A percentile compares a stretch with the other conserved stretches of the same genome.
Conservation (phyloP, 2,888 invertebrate species). For the Bugulina stolonifera region DNA sequence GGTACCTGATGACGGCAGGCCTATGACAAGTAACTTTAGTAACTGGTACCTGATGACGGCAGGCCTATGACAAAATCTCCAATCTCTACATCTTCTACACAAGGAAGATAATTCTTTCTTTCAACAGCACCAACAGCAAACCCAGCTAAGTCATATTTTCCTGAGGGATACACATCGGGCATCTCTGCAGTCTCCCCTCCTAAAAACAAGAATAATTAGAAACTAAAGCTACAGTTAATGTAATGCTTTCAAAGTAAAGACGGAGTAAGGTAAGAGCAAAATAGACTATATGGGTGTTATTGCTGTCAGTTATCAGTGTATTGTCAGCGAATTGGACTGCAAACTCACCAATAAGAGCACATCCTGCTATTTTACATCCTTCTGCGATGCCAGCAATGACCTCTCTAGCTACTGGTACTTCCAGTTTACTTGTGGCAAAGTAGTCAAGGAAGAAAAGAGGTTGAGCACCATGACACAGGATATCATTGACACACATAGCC, state of each 20-base stretch:
- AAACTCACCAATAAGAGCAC: constrained; percentile 77
- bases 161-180: constrained; percentile 82
- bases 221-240: too few relatives aligned
- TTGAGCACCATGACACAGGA: constrained; percentile 88
- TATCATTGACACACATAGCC: constrained; percentile 96
- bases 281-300: too few relatives aligned
- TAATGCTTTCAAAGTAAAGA: too few relatives aligned
- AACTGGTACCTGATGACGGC: constrained; percentile 62
- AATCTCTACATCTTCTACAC: constrained; percentile 59
- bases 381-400: constrained; percentile 81
- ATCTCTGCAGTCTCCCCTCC: constrained; percentile 95
- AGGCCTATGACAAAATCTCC: constrained; percentile 81
- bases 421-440: constrained; percentile 81
- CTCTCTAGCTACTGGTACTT: constrained; percentile 68
- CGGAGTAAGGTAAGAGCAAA: too few relatives aligned
- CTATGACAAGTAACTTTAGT: too few relatives aligned
- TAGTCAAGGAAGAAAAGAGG: constrained; percentile 95
- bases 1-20: too few relatives aligned
- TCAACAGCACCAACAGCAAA: constrained; percentile 92
- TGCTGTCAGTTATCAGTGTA: too few relatives aligned
- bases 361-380: constrained; percentile 78
- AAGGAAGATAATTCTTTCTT: constrained; percentile 67
- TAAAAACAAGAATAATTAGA: constrained; percentile 51
- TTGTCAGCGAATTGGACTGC: too few relatives aligned
- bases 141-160: constrained; percentile 91